These are phyloP conservation scores for Brachionichthys hirsutus DNA, from an alignment of 2,113 vertebrate genomes.

Conservation along the genomic window DNA sequence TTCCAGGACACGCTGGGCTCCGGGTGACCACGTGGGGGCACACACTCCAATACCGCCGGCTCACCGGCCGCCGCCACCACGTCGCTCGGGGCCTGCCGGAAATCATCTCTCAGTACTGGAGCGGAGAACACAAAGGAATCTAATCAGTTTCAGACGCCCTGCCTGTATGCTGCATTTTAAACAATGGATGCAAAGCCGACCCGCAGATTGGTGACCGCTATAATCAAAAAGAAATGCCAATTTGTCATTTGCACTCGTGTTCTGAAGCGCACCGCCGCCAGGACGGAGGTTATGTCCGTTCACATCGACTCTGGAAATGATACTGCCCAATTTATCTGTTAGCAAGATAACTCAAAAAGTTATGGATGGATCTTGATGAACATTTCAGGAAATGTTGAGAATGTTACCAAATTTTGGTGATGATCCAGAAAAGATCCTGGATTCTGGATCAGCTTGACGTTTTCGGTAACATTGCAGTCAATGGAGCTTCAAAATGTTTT, in stretches of 20 bases:
- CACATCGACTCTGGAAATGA: too few relatives aligned
- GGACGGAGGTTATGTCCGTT: conserved; percentile 3
- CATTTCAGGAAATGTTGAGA: too few relatives aligned
- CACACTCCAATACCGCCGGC: conserved; percentile 91
- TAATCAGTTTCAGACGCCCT: conserved; percentile 44
- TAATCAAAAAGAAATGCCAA: conserved; percentile 27
- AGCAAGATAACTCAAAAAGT: too few relatives aligned
- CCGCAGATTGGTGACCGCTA: conserved; percentile 15
- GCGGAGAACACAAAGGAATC: conserved; percentile 42
- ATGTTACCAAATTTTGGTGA: too few relatives aligned
- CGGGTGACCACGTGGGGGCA: conserved; percentile 93
- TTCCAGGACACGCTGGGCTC: conserved; percentile 97
- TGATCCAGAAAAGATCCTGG: too few relatives aligned
- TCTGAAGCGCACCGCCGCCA: conserved; percentile 15
- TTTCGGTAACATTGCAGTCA: too few relatives aligned
- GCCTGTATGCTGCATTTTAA: conserved; percentile 38
- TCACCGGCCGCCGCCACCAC: conserved; percentile 95
- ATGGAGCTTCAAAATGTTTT: too few relatives aligned
- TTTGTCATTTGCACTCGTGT: conserved; percentile 32
- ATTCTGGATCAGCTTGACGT: too few relatives aligned
- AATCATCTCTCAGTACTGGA: conserved; percentile 93
- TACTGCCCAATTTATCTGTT: too few relatives aligned
- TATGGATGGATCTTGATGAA: too few relatives aligned
- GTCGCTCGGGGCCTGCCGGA: conserved; percentile 94
- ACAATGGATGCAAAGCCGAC: conserved; percentile 41